phyloP scores from a whole-genome alignment of 1,140 invertebrate genomes.

The Trialeurodes vaporariorum region DNA sequence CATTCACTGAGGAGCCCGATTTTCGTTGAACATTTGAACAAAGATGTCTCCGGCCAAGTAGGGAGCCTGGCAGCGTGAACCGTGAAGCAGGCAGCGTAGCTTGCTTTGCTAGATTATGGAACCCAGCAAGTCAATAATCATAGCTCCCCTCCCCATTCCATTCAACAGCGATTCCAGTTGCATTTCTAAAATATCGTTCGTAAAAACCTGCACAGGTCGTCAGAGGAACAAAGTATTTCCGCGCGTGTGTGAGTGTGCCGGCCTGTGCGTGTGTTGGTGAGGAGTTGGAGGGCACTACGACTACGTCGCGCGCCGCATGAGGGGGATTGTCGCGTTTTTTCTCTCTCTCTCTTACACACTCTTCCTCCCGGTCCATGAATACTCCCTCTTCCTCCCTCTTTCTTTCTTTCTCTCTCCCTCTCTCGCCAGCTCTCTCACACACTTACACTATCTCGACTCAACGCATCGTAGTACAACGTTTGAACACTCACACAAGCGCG shows the following conservation, averaged over 20 bases:
- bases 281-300: too few relatives aligned
- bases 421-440: background rate
- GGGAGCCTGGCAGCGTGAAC: background rate
- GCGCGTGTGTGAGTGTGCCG: background rate
- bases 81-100: background rate
- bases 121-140: background rate
- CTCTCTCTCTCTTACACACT: background rate
- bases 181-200: background rate
- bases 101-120: background rate
- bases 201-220: background rate
- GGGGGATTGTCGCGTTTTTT: background rate
- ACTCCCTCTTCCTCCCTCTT: too few relatives aligned
- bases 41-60: background rate
- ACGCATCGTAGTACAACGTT: background rate
- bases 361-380: too few relatives aligned
- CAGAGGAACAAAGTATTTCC: background rate
- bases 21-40: background rate
- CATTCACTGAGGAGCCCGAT: background rate
- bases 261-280: background rate
- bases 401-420: background rate
- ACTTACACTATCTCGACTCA: too few relatives aligned
- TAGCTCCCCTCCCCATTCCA: background rate
- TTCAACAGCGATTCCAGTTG: background rate
- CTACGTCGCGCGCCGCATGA: background rate
- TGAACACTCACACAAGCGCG: too few relatives aligned